phyloP scores from a whole-genome alignment of 1,140 invertebrate genomes.

The Philopotamus ludificatus region DNA sequence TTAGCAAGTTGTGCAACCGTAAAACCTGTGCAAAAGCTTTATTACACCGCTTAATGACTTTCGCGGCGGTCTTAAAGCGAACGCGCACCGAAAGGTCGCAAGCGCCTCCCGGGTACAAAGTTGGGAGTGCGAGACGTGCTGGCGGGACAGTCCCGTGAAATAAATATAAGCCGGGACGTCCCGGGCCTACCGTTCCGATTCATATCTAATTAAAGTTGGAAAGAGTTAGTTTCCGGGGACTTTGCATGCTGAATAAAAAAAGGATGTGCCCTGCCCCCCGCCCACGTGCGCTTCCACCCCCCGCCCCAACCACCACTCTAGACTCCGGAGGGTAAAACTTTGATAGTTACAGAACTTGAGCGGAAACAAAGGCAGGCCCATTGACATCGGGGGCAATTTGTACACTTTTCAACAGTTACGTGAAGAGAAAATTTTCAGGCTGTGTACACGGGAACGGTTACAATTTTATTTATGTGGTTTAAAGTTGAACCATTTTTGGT shows the following conservation, averaged over 20 bases:
- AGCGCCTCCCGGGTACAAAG: not conserved
- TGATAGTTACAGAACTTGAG: conserved; percentile 2
- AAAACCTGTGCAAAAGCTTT: too few species aligned
- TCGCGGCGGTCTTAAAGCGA: not conserved
- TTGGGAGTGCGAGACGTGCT: not conserved
- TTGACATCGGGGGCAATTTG: not conserved
- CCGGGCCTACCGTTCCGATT: conserved; percentile 8
- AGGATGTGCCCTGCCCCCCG: not conserved
- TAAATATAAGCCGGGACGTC: conserved; percentile 4
- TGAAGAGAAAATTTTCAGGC: too few species aligned
- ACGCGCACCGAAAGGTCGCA: not conserved
- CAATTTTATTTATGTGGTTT: too few species aligned
- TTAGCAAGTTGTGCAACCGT: too few species aligned
- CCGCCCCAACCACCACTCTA: too few species aligned
- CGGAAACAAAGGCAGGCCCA: not conserved
- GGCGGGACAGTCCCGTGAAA: not conserved
- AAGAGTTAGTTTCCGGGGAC: conserved; percentile 6
- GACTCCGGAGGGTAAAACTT: too few species aligned
- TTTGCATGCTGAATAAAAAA: conserved; percentile 9
- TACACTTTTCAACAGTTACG: too few species aligned
- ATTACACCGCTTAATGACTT: conserved; percentile 9
- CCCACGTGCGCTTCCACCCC: too few species aligned
- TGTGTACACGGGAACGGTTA: too few species aligned
- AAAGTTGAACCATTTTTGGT: too few species aligned
- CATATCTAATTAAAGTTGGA: conserved; percentile 13